phyloP scores from a whole-genome alignment of 2,797 vertebrate species.

The Phoebastria nigripes region DNA sequence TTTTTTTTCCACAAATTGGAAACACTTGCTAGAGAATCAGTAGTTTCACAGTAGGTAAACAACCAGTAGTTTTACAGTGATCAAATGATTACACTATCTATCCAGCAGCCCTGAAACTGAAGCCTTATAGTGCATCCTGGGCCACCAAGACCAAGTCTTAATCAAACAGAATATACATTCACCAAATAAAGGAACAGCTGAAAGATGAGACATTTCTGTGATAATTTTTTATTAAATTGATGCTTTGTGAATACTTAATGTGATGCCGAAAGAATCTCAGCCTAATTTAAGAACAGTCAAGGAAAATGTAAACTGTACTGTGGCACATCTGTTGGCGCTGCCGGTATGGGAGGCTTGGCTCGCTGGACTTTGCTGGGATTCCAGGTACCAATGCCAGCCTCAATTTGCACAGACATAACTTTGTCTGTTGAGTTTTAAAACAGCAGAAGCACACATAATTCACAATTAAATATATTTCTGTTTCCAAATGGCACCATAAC shows the following conservation, averaged over 20 bases:
- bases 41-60: background rate
- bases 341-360: background rate
- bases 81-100: background rate
- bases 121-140: background rate
- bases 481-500: background rate
- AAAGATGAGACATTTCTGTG: background rate
- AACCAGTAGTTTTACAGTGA: background rate
- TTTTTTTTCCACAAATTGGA: background rate
- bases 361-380: rapidly evolving
- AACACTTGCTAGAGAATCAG: background rate
- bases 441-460: background rate
- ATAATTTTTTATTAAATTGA: background rate
- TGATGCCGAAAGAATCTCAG: background rate
- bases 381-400: background rate
- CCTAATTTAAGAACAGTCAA: background rate
- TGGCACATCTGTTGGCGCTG: background rate
- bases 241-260: background rate
- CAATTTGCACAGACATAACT: background rate
- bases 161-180: background rate
- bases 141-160: background rate
- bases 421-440: background rate
- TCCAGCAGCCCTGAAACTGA: background rate
- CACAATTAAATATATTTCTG: background rate
- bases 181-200: background rate
- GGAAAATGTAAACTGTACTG: background rate